phyloP scores from a whole-genome alignment of 2,888 invertebrate species.

The Hyalella azteca region DNA sequence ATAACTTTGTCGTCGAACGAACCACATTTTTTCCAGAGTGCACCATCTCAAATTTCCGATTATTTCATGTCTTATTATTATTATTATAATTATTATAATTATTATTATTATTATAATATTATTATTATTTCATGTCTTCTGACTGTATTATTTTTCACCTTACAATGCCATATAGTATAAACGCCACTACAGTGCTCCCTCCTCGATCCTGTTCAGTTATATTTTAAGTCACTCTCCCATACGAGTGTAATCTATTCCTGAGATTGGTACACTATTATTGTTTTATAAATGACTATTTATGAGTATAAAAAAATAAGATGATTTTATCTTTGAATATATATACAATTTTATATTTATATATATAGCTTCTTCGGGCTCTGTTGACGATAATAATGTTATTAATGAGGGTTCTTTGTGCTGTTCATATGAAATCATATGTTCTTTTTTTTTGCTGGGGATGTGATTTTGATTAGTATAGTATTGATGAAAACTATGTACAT shows the following conservation, averaged over 20 bases:
- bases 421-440: constrained; percentile 21
- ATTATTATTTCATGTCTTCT: no score
- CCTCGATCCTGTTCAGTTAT: not conserved
- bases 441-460: not conserved
- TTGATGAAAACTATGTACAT: constrained; percentile 26
- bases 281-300: constrained; percentile 42
- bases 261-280: constrained; percentile 34
- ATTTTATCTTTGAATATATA: constrained; percentile 41
- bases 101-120: no score
- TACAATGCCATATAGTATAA: no score
- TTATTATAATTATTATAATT: no score
- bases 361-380: constrained; percentile 33
- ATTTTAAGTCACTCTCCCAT: not conserved
- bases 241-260: constrained; percentile 4
- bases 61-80: no score
- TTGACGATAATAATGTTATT: constrained; percentile 26
- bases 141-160: no score
- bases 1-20: no score
- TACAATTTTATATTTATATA: no score
- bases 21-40: no score
- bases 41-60: no score
- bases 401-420: constrained; percentile 38
- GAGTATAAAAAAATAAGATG: constrained; percentile 40
- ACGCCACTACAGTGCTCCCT: no score
- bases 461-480: constrained; percentile 25